Evolutionary conservation across 2,113 vertebrate species (phyloP), one percentile per base, ranked within the genome.

Genomic region (Clarias magur): DNA sequence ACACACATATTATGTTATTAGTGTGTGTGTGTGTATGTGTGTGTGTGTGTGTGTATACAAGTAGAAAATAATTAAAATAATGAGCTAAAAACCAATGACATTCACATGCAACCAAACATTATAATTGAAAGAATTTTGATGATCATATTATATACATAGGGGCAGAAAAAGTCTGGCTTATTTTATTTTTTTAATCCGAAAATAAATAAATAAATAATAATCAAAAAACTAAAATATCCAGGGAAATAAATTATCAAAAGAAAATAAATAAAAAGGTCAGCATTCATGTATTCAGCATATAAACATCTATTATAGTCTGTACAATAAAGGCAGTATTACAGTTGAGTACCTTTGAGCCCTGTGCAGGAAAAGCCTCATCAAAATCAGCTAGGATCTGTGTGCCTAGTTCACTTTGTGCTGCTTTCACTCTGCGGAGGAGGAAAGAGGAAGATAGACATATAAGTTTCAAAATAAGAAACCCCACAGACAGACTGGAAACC

Each of bases 341-440:
- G 21, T 13, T 75, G 38, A 92, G n/a, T 94, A 99, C 98, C 98
- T 99, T 99, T 88, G 96, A 96, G 9, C 97, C 98, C 94, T 99
- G 98, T 3, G 97, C 94, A 84, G 98, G 98, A 93, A 99, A 99
- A 0, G 98, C 94, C 92, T 99, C 98, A 93, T 99, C 98, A 11
- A 99, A 99, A 91, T 99, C 98, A 12, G 98, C 97, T 92, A 99
- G 93, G 90, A 99, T 99, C 93, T 99, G 98, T 87, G 99, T 98
- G 19, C 98, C 98, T 92, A 99, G 84, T 91, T 99, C 98, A 13
- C 96, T 98, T 93, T 99, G 98, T 0, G 98, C 98, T 3, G 96
- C 98, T 91, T 98, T 99, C 82, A 99, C 98, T 94, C 98, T 99
- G 63, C 2, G n/a, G 67, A 72, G 56, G 0, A 23, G 48, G 27